Evolutionary conservation across 2,113 vertebrate genomes (phyloP).

Genomic region (Phycodurus eques): DNA sequence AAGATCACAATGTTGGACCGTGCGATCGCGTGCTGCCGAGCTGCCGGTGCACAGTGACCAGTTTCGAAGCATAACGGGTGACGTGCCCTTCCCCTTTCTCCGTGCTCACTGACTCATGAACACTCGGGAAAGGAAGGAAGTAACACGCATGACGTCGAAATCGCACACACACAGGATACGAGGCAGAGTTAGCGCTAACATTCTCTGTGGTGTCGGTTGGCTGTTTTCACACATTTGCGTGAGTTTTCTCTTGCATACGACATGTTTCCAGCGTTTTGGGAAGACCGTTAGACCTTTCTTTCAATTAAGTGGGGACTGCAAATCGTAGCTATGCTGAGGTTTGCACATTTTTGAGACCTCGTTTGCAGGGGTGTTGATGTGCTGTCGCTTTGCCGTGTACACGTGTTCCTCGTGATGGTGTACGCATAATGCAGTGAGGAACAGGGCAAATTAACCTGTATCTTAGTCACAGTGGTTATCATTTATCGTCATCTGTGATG

Average conservation of each 20-base stretch:
- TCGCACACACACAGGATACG: conserved; percentile 33
- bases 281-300: neutral
- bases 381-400: neutral
- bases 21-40: neutral
- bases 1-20: too few relatives aligned
- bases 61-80: neutral
- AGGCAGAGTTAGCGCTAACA: conserved; percentile 13
- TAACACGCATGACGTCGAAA: conserved; percentile 28
- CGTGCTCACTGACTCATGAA: conserved; percentile 7
- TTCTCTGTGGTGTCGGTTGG: conserved; percentile 12
- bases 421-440: neutral
- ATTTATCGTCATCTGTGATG: too few relatives aligned
- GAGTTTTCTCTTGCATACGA: conserved; percentile 17
- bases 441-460: too few relatives aligned
- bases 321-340: neutral
- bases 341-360: neutral
- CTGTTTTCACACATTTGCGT: conserved; percentile 17
- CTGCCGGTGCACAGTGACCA: neutral
- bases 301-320: neutral
- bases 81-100: conserved; percentile 12
- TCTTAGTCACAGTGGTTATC: neutral
- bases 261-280: neutral
- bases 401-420: neutral
- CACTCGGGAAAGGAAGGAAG: conserved; percentile 51
- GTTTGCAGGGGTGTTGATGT: neutral